These are phyloP conservation scores for Suillia variegata DNA, from an alignment of 2,888 invertebrate genomes.

Conservation along the genomic window DNA sequence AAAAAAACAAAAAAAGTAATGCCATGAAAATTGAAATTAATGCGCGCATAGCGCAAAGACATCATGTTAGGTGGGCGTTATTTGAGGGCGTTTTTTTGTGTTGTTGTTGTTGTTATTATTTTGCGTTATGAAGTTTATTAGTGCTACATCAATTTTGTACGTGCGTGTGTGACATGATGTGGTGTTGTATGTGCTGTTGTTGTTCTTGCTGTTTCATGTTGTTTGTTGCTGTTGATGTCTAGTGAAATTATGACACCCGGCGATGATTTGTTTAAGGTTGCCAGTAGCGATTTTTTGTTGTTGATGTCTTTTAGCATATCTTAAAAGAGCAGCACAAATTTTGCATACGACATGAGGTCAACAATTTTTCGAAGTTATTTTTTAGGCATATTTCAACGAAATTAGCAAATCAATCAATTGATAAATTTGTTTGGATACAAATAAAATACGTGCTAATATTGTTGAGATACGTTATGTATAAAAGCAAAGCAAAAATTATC, in stretches of 20 bases:
- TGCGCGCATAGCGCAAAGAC: neutral
- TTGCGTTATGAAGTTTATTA: neutral
- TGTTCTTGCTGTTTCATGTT: neutral
- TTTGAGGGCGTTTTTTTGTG: neutral
- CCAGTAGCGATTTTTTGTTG: too few relatives aligned
- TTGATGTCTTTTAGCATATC: too few relatives aligned
- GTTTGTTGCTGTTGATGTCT: neutral
- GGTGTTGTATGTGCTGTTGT: neutral
- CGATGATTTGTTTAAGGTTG: neutral
- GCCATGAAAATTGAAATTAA: conserved; percentile 18
- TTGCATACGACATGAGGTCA: too few relatives aligned
- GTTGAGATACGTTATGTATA: too few relatives aligned
- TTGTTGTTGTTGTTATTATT: neutral
- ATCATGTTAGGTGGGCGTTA: neutral
- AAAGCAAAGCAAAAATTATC: too few relatives aligned
- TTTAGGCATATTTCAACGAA: neutral
- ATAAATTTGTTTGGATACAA: too few relatives aligned
- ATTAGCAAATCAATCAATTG: too few relatives aligned
- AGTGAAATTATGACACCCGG: neutral
- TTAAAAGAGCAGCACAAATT: too few relatives aligned
- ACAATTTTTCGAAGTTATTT: neutral
- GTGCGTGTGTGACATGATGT: neutral
- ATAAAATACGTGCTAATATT: too few relatives aligned
- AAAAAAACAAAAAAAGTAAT: conserved; percentile 1
- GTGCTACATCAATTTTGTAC: neutral